These are phyloP conservation scores for Chiroxiphia lanceolata DNA, from an alignment of 2,797 vertebrate genomes.

Conservation along the genomic window DNA sequence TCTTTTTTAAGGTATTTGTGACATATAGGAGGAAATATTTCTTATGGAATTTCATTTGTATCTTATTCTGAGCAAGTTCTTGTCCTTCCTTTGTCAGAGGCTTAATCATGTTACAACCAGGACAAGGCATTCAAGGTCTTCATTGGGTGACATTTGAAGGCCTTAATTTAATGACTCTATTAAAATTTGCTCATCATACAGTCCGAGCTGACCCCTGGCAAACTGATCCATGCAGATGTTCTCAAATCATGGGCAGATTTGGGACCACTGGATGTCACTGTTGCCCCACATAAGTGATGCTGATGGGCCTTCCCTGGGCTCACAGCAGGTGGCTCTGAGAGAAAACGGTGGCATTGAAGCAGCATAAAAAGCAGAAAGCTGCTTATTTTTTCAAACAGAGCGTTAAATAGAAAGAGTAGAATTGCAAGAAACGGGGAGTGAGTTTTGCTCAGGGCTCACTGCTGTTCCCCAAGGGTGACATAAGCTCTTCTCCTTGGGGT, in stretches of 20 bases:
- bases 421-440: neutral
- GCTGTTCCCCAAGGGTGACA: neutral
- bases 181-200: neutral
- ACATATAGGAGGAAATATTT: neutral
- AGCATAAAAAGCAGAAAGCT: neutral
- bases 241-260: neutral
- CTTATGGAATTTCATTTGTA: neutral
- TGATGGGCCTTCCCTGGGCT: neutral
- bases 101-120: neutral
- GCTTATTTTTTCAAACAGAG: neutral
- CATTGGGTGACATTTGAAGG: neutral
- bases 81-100: neutral
- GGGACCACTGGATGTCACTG: slow-evolving; percentile 51
- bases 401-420: neutral
- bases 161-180: neutral
- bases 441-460: neutral
- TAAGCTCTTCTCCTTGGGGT: neutral
- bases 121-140: neutral
- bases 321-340: neutral
- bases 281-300: neutral
- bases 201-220: neutral
- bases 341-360: neutral
- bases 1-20: neutral
- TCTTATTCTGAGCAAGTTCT: neutral
- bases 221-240: neutral